Percentiles rank a stretch among this genome's conserved stretches.
Conservation (phyloP, 1,140 invertebrate genomes). For the Achatina immaculata region DNA sequence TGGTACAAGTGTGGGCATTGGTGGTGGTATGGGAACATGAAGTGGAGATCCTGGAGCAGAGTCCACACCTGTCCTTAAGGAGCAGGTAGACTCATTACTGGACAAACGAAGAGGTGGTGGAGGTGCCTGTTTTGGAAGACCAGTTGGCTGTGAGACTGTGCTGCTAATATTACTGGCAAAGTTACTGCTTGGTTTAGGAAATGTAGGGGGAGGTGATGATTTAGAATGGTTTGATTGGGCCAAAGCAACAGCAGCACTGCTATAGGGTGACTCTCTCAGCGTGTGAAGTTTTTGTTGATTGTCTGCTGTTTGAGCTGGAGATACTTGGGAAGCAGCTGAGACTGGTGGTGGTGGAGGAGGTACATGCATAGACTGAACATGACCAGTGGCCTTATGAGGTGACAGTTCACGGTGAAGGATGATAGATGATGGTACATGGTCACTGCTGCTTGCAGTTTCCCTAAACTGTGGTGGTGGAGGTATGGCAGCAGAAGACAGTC, state of each 20-base stretch:
- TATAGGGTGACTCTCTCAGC: constrained; percentile 2
- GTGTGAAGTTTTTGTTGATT: background rate
- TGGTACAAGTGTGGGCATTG: constrained; percentile 42
- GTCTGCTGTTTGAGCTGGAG: background rate
- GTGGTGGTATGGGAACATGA: constrained; percentile 39
- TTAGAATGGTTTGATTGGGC: constrained; percentile 1
- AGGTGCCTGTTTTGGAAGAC: constrained; percentile 26
- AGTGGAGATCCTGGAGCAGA: constrained; percentile 37
- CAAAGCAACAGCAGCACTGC: constrained; percentile 30
- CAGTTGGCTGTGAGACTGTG: background rate
- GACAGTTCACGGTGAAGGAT: too few species aligned
- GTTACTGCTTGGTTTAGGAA: constrained; percentile 28
- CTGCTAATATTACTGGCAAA: constrained; percentile 6
- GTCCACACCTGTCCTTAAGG: constrained; percentile 1
- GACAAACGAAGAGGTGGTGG: constrained; percentile 33
- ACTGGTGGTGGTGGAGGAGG: constrained; percentile 39
- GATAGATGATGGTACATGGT: constrained; percentile 6
- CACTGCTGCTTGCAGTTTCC: constrained; percentile 3
- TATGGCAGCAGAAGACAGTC: background rate
- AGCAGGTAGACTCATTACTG: background rate
- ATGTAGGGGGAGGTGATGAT: constrained; percentile 35
- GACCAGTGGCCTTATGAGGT: too few species aligned
- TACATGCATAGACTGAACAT: constrained; percentile 37
- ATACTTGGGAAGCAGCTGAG: background rate
- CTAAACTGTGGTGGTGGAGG: constrained; percentile 44